Evolutionary conservation across 2,888 invertebrate genomes (phyloP).

Genomic region (Andrena marginata): DNA sequence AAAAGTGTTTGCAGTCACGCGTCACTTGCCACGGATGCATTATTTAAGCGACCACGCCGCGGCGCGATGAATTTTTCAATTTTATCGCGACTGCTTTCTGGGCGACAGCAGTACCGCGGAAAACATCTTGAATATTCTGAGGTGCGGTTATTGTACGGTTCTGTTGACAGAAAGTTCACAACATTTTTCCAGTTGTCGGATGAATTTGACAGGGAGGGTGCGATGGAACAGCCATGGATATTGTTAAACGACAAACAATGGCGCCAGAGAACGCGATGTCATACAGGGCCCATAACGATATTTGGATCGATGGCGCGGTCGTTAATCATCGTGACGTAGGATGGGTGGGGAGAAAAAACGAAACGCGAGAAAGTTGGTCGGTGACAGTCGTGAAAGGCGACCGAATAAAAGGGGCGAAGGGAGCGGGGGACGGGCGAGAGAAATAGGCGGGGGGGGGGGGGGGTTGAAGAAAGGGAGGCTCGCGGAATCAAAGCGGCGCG

Average conservation of each 20-base stretch:
- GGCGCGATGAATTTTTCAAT: constrained; percentile 2
- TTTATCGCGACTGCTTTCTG: not conserved
- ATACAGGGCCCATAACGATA: not conserved
- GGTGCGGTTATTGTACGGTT: not conserved
- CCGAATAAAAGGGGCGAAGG: not conserved
- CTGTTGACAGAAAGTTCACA: not conserved
- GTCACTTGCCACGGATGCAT: constrained; percentile 10
- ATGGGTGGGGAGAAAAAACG: not conserved
- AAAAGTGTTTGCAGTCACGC: constrained; percentile 28
- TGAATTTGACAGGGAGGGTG: not conserved
- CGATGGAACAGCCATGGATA: constrained; percentile 5
- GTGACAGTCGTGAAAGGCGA: not conserved
- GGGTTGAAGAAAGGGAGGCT: not conserved
- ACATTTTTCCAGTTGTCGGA: not conserved
- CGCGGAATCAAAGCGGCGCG: constrained; percentile 39
- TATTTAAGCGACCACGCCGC: not conserved
- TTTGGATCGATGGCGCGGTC: not conserved
- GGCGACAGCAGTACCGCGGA: not conserved
- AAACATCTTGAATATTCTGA: no score
- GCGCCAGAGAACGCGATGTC: not conserved
- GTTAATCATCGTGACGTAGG: not conserved
- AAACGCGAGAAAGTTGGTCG: not conserved
- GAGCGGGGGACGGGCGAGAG: no score
- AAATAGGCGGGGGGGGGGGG: not conserved
- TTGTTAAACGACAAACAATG: constrained; percentile 22